Evolutionary conservation across 1,140 invertebrate genomes (phyloP), one percentile per base, ranked within the genome.

Genomic region (Goniozus legneri): DNA sequence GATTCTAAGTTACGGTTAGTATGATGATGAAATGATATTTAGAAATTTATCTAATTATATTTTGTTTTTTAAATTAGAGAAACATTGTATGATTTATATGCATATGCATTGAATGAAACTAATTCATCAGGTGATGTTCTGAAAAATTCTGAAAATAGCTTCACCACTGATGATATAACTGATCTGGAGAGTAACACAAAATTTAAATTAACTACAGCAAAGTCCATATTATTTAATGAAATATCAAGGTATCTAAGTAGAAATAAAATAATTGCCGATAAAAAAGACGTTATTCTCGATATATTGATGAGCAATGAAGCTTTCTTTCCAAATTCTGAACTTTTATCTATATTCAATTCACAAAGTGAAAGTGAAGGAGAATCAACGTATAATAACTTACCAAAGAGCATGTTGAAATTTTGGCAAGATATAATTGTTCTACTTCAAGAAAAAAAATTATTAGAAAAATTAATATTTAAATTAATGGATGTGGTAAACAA

Each of bases 351-450:
- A 16, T 74, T 75, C 35, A n/a, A 20, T 18, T 36, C 14, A 36
- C 8, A 33, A 53, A 34, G 22, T 44, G 16, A 38, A 14, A 8
- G 30, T 8, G 38, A 39, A 15, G 21, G 50, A 22, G 39, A 19
- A 6, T 42, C 50, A 10, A n/a, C 39, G 38, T 8, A 12, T 20
- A 3, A 35, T 22, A 18, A 50, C 33, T 52, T 76, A 13, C 69
- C 71, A 8, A 6, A 14, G 8, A 44, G 20, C 24, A 60, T 75
- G 27, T 44, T 69, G 0, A 22, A 48, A 57, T 77, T 78, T 71
- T 82, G 79, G 80, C 52, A 78, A 64, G 58, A 75, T 36, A 64
- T 82, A 33, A 65, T 82, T 18, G 60, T 64, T 45, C 71, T 78
- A 38, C 52, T 83, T 4, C 76, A 80, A 48, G 69, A 69, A 24